Evolutionary conservation across 2,113 vertebrate genomes (phyloP).

Genomic region (Oryzias curvinotus): DNA sequence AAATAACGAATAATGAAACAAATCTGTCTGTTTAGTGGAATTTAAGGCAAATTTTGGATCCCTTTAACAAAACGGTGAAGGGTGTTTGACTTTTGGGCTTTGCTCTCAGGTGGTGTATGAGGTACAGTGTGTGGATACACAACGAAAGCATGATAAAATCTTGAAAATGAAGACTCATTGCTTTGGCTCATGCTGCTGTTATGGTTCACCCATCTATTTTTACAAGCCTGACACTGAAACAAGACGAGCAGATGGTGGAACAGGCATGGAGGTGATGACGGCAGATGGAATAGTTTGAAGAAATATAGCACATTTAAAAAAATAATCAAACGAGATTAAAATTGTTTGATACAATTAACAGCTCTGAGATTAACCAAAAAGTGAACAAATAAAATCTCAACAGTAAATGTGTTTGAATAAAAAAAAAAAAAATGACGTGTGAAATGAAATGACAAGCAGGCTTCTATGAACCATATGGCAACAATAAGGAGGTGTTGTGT

Average conservation of each 20-base stretch:
- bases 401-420: not conserved
- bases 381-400: not conserved
- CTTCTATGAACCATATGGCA: slow-evolving; percentile 48
- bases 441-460: slow-evolving; percentile 34
- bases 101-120: too few species aligned
- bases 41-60: too few species aligned
- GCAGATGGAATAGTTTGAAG: not conserved
- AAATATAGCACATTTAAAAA: not conserved
- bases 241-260: slow-evolving; percentile 10
- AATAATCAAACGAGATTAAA: not conserved
- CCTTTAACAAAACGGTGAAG: too few species aligned
- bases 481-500: slow-evolving; percentile 5
- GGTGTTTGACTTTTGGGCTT: too few species aligned
- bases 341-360: not conserved
- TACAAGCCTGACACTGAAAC: slow-evolving; percentile 2
- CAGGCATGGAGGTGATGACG: not conserved
- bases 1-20: too few species aligned
- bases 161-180: slow-evolving; percentile 33
- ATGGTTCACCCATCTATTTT: slow-evolving; percentile 12
- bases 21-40: too few species aligned
- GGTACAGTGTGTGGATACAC: slow-evolving; percentile 9
- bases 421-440: slow-evolving; percentile 11
- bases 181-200: slow-evolving; percentile 2
- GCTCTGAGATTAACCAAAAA: slow-evolving; percentile 3
- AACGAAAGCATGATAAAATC: slow-evolving; percentile 10